These are phyloP conservation scores for Crocodylus rhombifer DNA, from an alignment of 2,797 vertebrate genomes.

Conservation along the genomic window DNA sequence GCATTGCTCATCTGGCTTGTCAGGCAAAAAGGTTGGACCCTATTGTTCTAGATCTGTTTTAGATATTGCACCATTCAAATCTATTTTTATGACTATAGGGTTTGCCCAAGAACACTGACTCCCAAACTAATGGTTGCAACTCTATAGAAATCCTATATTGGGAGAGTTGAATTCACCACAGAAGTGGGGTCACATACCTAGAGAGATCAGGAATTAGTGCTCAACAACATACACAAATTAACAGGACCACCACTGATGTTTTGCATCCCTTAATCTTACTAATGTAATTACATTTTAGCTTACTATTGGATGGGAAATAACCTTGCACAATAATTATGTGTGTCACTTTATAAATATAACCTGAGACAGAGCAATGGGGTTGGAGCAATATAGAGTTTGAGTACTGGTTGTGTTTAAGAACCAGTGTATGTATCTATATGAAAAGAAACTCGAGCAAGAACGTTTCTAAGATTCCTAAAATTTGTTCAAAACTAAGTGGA, in stretches of 20 bases:
- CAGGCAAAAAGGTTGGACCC: no score
- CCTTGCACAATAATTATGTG: background rate
- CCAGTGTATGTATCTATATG: background rate
- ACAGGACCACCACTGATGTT: rapidly evolving
- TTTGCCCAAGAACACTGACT: background rate
- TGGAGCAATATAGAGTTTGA: background rate
- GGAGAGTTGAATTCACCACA: no score
- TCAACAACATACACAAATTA: background rate
- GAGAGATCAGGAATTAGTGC: no score
- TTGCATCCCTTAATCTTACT: background rate
- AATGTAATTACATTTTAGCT: background rate
- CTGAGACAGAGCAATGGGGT: background rate
- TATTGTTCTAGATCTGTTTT: conserved; percentile 9
- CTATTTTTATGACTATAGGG: conserved; percentile 41
- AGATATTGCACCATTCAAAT: conserved; percentile 34
- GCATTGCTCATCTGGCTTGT: no score
- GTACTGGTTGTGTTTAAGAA: background rate
- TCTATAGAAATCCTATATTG: no score
- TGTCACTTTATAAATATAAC: background rate
- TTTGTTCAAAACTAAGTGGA: background rate
- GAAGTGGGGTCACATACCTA: no score
- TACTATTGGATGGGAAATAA: background rate
- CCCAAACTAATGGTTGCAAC: no score
- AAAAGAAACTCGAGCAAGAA: background rate
- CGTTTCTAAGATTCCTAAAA: no score